Conservation (phyloP, 2,113 vertebrate genomes). For the Scolopax mira region DNA sequence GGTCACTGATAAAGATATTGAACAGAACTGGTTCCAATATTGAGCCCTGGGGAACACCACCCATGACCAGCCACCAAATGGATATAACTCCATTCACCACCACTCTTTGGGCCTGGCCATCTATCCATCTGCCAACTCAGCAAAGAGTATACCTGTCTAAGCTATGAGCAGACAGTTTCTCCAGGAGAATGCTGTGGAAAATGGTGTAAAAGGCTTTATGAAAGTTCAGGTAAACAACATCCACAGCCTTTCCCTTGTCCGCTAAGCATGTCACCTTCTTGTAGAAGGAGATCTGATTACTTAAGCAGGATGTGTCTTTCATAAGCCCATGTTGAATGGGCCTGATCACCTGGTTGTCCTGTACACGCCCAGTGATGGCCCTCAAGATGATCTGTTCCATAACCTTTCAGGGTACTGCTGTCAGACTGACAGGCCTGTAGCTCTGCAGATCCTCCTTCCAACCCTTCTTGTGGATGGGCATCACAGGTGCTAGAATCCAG, state of each 20-base stretch:
- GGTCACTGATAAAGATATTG: not conserved
- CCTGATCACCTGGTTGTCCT: not conserved
- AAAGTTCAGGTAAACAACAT: not conserved
- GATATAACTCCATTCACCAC: not conserved
- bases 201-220: not conserved
- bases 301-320: not conserved
- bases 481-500: not conserved
- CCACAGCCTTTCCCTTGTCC: not conserved
- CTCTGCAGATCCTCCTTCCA: not conserved
- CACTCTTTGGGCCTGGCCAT: no score
- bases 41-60: not conserved
- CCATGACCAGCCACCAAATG: not conserved
- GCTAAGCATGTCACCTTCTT: not conserved
- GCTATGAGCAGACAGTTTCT: not conserved
- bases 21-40: not conserved
- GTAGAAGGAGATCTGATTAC: not conserved
- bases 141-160: rapidly evolving
- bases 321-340: not conserved
- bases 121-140: not conserved
- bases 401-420: not conserved
- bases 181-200: not conserved
- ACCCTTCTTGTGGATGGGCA: no score
- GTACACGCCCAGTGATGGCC: not conserved
- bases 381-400: not conserved
- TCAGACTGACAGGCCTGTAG: not conserved